Evolutionary conservation across 2,113 vertebrate species (phyloP).

Genomic region (Corydoras sp.): DNA sequence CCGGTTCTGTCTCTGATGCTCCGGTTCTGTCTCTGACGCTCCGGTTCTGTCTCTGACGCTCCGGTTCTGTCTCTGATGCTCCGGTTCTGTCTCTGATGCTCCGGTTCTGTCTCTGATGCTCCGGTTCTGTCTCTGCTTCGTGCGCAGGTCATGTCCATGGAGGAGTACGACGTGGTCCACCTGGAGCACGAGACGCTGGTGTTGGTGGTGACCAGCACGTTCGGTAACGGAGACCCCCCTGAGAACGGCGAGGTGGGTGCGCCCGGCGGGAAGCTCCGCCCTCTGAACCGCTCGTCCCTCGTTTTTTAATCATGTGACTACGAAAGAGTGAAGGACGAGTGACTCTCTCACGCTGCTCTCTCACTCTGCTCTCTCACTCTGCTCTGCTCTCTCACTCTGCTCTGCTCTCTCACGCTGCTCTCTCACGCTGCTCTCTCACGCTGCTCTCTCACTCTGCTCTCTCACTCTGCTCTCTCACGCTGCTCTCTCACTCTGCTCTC

Average conservation of each 20-base stretch:
- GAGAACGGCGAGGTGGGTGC: constrained; percentile 88
- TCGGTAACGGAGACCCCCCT: constrained; percentile 92
- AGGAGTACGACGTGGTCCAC: constrained; percentile 91
- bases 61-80: no score
- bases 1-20: no score
- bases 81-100: no score
- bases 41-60: no score
- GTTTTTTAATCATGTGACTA: constrained; percentile 4
- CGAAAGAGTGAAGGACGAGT: neutral
- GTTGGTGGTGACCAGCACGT: constrained; percentile 90
- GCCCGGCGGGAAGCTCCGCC: neutral
- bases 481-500: no score
- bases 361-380: constrained; percentile 1
- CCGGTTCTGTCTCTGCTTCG: neutral
- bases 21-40: neutral
- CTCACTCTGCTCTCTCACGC: no score
- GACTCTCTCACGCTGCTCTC: neutral
- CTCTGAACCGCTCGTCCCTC: neutral
- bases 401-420: no score
- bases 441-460: no score
- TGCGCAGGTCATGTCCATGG: constrained; percentile 86
- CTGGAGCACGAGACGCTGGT: constrained; percentile 90
- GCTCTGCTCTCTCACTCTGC: neutral
- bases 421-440: no score
- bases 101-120: neutral